Evolutionary conservation across 2,888 invertebrate species (phyloP), one percentile per base, ranked within the genome.

Genomic region (Agonopterix heracliana): DNA sequence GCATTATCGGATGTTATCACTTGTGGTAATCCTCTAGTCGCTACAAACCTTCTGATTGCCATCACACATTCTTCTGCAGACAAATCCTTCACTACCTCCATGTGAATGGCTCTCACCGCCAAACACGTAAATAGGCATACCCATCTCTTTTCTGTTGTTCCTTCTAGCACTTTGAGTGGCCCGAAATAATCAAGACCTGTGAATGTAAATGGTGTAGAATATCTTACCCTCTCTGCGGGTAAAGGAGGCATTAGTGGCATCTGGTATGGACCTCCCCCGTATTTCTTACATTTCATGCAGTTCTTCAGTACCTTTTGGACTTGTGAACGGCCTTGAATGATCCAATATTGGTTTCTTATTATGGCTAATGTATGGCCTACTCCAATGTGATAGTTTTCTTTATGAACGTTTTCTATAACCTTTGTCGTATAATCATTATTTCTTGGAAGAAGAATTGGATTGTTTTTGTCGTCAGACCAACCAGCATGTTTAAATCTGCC

Each of bases 121-220:
- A 57, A 43, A 35, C 57, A 60, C 1, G 56, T 60, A 13, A 48
- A 55, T 1, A 57, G 14, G 11, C 53, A 54, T 2, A 56, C 36
- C 59, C 59, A 56, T 38, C 51, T 34, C 34, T 56, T 56, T 9
- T 46, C 34, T 10, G 4, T n/a, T 7, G 5, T n/a, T 2, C n/a
- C n/a, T 38, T 11, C 2, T 2, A n/a, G 35, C 4, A 9, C 35
- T 40, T 10, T 4, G 1, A 45, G 2, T 1, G 45, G 45, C 9
- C 53, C 55, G 3, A 55, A 43, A 45, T 53, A 53, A 35, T 53
- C 53, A 1, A 51, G 38, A 7, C 53, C 51, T 3, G 12, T 17
- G 34, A 40, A 53, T 0, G 45, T 45, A 10, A 53, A 53, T 9
- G 53, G 48, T 9, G 36, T 9, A 40, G 43, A 49, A 10, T 44